A percentile compares a stretch with the other conserved stretches of the same genome.
phyloP scores from a whole-genome alignment of 2,888 invertebrate genomes.

The Agrochola circellaris region DNA sequence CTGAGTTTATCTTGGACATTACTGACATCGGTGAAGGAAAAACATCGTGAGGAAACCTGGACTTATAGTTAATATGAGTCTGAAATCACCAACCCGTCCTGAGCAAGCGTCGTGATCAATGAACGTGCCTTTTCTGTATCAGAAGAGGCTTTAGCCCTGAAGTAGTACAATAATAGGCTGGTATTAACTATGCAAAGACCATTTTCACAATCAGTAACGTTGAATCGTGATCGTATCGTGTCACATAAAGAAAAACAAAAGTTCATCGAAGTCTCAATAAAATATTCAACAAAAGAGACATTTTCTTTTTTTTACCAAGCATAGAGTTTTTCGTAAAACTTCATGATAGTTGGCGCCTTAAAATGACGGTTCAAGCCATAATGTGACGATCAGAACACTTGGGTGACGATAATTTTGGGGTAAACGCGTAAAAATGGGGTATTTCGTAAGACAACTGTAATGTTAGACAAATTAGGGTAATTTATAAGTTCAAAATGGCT shows the following conservation, averaged over 20 bases:
- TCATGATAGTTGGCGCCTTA: slow-evolving; percentile 63
- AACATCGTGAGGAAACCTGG: neutral
- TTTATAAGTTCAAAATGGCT: slow-evolving; percentile 55
- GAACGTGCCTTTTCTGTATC: neutral
- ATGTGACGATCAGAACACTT: slow-evolving; percentile 68
- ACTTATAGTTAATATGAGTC: neutral
- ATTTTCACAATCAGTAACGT: neutral
- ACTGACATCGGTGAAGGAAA: neutral
- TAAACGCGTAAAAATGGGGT: slow-evolving; percentile 62
- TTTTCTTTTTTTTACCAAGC: slow-evolving; percentile 35
- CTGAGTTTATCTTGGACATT: neutral
- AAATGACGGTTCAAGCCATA: slow-evolving; percentile 49
- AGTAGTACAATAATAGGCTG: neutral
- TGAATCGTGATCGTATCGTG: slow-evolving; percentile 58
- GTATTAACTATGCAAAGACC: neutral
- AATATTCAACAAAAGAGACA: slow-evolving; percentile 64
- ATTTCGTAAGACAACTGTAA: slow-evolving; percentile 70
- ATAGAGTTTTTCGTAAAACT: slow-evolving; percentile 51
- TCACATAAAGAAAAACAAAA: slow-evolving; percentile 25
- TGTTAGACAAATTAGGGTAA: slow-evolving; percentile 61
- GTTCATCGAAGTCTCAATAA: slow-evolving; percentile 49
- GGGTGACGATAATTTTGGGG: slow-evolving; percentile 65
- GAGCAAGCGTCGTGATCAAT: neutral
- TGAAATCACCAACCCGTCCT: neutral
- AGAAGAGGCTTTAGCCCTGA: neutral